A percentile compares a stretch with the other conserved stretches of the same genome.
phyloP scores from a whole-genome alignment of 2,113 vertebrate species.

The Corythornis madagascariensis region DNA sequence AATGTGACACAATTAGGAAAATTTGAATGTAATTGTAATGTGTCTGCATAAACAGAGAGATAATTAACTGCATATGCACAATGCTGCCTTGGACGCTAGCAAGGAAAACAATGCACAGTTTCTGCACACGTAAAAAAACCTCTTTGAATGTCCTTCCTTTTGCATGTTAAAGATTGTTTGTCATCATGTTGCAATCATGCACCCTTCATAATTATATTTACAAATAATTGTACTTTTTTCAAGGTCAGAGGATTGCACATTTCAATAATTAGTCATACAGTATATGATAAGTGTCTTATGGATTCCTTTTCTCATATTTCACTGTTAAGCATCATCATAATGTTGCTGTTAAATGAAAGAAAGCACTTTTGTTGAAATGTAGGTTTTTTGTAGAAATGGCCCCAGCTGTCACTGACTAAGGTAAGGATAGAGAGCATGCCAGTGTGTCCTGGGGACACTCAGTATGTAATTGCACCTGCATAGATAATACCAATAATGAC shows the following conservation, averaged over 20 bases:
- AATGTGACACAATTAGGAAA: constrained; percentile 16
- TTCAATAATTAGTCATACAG: not conserved
- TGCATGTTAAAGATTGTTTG: not conserved
- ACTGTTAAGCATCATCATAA: not conserved
- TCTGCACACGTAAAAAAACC: not conserved
- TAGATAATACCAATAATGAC: not conserved
- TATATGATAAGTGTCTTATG: not conserved
- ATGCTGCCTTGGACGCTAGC: not conserved
- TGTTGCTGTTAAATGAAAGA: not conserved
- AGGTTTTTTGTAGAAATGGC: not conserved
- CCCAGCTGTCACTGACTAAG: not conserved
- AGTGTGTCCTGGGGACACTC: not conserved
- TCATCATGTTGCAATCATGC: not conserved
- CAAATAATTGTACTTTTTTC: not conserved
- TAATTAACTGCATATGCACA: not conserved
- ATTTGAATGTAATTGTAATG: not conserved
- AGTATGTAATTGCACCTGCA: not conserved
- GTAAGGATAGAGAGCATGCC: not conserved
- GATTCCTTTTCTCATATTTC: not conserved
- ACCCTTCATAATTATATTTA: not conserved
- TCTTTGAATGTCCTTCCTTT: not conserved
- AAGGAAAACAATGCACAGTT: not conserved
- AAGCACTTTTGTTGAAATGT: not conserved
- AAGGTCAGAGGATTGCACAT: not conserved
- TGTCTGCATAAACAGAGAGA: not conserved